Percentiles rank a stretch among this genome's conserved stretches.
Evolutionary conservation across 2,797 vertebrate species (phyloP).

Genomic region (Micropoecilia bifurca): DNA sequence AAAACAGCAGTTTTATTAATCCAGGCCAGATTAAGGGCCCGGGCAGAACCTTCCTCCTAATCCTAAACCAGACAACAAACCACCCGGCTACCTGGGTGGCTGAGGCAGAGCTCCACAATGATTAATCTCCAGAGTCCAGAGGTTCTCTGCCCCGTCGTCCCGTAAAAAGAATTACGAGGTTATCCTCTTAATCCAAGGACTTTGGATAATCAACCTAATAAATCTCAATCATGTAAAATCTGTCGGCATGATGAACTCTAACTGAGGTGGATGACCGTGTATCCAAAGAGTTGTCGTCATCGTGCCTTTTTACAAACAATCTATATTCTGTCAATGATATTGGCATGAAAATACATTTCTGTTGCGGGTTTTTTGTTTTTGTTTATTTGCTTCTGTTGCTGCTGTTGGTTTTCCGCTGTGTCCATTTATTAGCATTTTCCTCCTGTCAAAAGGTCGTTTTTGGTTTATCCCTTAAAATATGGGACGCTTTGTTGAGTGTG

Average conservation of each 20-base stretch:
- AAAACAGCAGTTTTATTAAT: conserved; percentile 37
- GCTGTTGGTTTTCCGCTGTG: neutral
- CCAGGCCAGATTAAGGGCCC: conserved; percentile 13
- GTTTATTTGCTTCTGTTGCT: neutral
- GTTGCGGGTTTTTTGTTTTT: neutral
- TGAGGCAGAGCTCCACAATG: conserved; percentile 27
- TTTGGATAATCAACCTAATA: conserved; percentile 16
- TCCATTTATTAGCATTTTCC: neutral
- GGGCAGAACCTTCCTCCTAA: neutral
- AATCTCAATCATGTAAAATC: conserved; percentile 42
- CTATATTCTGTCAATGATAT: neutral
- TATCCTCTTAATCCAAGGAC: conserved; percentile 7
- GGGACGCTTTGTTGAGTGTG: neutral
- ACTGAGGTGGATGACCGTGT: neutral
- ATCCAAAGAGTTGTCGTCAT: neutral
- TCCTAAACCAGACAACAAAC: conserved; percentile 1
- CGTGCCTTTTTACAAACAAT: neutral
- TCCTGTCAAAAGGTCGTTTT: neutral
- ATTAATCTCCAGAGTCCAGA: conserved; percentile 29
- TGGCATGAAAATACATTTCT: neutral
- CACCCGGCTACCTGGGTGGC: conserved; percentile 46
- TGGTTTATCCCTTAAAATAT: neutral
- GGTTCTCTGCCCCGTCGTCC: conserved; percentile 15
- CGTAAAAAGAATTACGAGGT: conserved; percentile 41
- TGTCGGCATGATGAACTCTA: neutral